Evolutionary conservation across 1,140 invertebrate species (phyloP), one percentile per base, ranked within the genome.

Genomic region (Saccostrea glomerata): DNA sequence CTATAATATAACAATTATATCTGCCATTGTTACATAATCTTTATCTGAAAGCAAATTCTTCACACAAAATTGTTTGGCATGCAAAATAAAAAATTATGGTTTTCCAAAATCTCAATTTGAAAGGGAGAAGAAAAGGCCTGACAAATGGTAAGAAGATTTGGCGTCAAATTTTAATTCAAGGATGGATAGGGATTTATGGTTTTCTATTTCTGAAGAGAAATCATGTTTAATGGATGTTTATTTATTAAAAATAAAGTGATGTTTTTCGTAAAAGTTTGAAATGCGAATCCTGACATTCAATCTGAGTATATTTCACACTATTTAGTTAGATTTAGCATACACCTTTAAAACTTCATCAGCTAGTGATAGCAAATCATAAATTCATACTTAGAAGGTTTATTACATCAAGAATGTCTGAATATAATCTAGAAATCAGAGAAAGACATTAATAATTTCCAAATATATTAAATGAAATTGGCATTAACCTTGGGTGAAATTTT

Each of bases 161-260:
- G 70, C 70, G 70, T 77, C 70, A 77, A 77, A 77, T 77, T 77
- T 15, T 77, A 77, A 77, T 77, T 77, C 13, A 25, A 77, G 70
- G 25, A 25, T 77, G 70, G 70, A 77, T 36, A 77, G 70, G 30
- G 70, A 77, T 77, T 36, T 77, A 36, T 2, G 70, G 70, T 77
- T 77, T 77, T 77, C 70, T 77, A 77, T 77, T 77, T 77, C 70
- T 77, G 30, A 77, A 77, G 70, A 30, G 25, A 77, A 77, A 77
- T 77, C 70, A 77, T 77, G 70, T 77, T 36, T 77, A 40, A 77
- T 77, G 70, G 70, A 77, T 77, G 70, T 77, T 77, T 12, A 30
- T 25, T 66, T 77, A 77, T 20, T 15, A 77, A 30, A 36, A 77
- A 77, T 23, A 15, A 77, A 77, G 30, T 30, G 70, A 30, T 12